Conservation (phyloP, 2,888 invertebrate genomes). For the Nomada flava region DNA sequence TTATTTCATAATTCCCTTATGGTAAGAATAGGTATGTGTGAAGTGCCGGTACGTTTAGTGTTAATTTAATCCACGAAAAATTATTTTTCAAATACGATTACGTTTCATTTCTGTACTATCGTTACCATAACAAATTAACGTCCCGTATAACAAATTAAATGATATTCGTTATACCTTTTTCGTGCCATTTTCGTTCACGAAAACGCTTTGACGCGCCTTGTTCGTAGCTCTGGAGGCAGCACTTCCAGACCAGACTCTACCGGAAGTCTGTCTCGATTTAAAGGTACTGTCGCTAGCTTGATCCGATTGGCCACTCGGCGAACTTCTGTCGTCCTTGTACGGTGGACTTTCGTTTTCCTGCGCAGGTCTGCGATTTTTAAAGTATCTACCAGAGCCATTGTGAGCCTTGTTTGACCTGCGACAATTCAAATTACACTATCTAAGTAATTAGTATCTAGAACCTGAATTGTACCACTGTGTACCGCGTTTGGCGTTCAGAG, state of each 20-base stretch:
- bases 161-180: slow-evolving; percentile 68
- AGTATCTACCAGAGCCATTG: slow-evolving; percentile 75
- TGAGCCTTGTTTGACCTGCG: slow-evolving; percentile 72
- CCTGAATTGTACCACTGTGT: too few relatives aligned
- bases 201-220: slow-evolving; percentile 77
- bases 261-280: slow-evolving; percentile 78
- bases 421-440: background rate
- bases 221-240: slow-evolving; percentile 77
- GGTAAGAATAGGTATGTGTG: too few relatives aligned
- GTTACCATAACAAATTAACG: too few relatives aligned
- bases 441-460: too few relatives aligned
- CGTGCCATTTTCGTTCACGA: slow-evolving; percentile 79
- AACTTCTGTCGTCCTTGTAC: slow-evolving; percentile 89
- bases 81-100: too few relatives aligned
- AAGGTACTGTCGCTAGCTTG: slow-evolving; percentile 85
- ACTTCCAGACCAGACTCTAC: slow-evolving; percentile 78
- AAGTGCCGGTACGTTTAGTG: too few relatives aligned
- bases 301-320: slow-evolving; percentile 95
- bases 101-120: too few relatives aligned
- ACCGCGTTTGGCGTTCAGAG: too few relatives aligned
- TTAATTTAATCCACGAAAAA: too few relatives aligned
- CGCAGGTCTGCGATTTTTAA: slow-evolving; percentile 72
- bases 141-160: too few relatives aligned
- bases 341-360: slow-evolving; percentile 76
- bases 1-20: too few relatives aligned